These are phyloP conservation scores for Dendrolimus kikuchii DNA, from an alignment of 1,140 invertebrate species.

Conservation along the genomic window DNA sequence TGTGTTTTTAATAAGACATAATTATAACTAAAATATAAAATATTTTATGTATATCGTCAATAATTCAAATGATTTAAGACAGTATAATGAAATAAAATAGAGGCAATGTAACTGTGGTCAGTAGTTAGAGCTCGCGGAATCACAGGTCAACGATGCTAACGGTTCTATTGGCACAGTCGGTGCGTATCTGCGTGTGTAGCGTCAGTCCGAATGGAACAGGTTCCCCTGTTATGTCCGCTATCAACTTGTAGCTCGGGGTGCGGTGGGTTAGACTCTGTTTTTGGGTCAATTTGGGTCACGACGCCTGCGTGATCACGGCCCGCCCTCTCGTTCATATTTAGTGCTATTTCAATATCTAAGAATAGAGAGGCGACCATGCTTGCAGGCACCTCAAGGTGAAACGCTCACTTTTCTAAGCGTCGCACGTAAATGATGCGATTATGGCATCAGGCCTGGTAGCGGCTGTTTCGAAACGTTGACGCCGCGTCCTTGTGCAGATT, in stretches of 20 bases:
- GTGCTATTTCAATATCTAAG: constrained; percentile 50
- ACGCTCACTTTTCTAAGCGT: constrained; percentile 66
- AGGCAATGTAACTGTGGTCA: no score
- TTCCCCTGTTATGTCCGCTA: constrained; percentile 51
- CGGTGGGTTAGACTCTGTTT: constrained; percentile 51
- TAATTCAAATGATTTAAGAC: neutral
- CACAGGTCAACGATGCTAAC: constrained; percentile 37
- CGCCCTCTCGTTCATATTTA: constrained; percentile 42
- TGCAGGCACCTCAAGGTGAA: constrained; percentile 58
- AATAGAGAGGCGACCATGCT: constrained; percentile 58
- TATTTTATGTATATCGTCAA: no score
- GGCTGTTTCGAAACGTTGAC: constrained; percentile 46
- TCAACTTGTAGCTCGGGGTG: constrained; percentile 46
- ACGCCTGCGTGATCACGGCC: constrained; percentile 57
- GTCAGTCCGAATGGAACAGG: constrained; percentile 40
- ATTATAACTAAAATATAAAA: no score
- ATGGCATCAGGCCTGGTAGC: constrained; percentile 51
- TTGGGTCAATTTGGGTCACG: constrained; percentile 67
- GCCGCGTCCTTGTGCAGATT: constrained; percentile 56
- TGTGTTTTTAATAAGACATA: no score
- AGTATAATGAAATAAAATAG: neutral
- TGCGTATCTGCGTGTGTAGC: constrained; percentile 14
- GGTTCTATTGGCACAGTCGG: constrained; percentile 35
- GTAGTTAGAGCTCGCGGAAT: neutral
- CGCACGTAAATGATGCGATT: constrained; percentile 60